Percentiles rank a stretch among this genome's conserved stretches.
phyloP scores from a whole-genome alignment of 1,140 invertebrate species.

The Dendroctonus ponderosae region DNA sequence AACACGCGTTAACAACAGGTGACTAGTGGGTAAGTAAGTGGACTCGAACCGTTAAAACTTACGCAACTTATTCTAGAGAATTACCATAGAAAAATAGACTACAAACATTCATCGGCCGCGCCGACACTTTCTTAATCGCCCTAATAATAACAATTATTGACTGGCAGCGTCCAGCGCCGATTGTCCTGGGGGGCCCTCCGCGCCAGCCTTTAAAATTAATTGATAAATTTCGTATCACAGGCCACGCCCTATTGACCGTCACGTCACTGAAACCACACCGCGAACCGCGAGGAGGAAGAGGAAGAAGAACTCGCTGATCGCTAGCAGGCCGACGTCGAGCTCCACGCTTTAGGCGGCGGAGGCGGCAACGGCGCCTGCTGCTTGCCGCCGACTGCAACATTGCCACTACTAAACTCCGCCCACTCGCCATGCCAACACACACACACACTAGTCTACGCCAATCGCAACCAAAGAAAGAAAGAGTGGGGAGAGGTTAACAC shows the following conservation, averaged over 20 bases:
- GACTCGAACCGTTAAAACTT: not conserved
- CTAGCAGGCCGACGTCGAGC: conserved; percentile 41
- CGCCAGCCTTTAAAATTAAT: no score
- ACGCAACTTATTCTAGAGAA: not conserved
- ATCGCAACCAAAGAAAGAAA: not conserved
- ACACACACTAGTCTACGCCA: not conserved
- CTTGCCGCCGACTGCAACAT: conserved; percentile 39
- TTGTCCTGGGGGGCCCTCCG: no score
- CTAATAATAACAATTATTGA: no score
- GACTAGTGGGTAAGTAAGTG: conserved; percentile 26
- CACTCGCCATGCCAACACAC: not conserved
- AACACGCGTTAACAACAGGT: conserved; percentile 23
- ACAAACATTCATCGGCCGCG: no score
- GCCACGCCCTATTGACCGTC: conserved; percentile 8
- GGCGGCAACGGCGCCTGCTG: conserved; percentile 42
- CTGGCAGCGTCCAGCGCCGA: no score
- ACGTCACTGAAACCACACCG: not conserved
- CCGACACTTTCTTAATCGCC: no score
- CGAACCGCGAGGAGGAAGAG: conserved; percentile 8
- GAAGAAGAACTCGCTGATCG: conserved; percentile 24
- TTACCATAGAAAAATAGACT: not conserved
- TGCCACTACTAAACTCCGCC: conserved; percentile 1
- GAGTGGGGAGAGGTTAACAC: not conserved
- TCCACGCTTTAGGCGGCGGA: conserved; percentile 31
- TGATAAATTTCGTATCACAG: conserved; percentile 2